phyloP scores from a whole-genome alignment of 2,113 vertebrate genomes.

The Nerophis lumbriciformis region DNA sequence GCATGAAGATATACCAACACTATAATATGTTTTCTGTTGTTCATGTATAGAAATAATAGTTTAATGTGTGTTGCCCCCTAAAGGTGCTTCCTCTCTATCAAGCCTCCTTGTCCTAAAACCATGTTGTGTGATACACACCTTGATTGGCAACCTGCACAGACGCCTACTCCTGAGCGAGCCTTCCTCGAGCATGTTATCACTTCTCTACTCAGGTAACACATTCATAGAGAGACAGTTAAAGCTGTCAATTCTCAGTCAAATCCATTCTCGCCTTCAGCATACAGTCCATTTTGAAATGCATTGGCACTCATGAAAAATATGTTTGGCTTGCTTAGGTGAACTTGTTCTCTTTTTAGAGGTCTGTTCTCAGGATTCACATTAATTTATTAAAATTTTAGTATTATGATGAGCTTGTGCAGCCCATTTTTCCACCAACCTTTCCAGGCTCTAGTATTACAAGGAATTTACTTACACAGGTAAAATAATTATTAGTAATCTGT shows the following conservation, averaged over 20 bases:
- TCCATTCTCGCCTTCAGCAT: not conserved
- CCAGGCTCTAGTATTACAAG: no score
- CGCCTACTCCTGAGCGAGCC: constrained; percentile 58
- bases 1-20: not conserved
- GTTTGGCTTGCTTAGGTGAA: not conserved
- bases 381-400: no score
- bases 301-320: not conserved
- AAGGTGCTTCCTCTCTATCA: constrained; percentile 24
- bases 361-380: not conserved
- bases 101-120: not conserved
- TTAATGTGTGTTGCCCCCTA: not conserved
- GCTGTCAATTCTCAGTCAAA: not conserved
- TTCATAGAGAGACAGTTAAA: no score
- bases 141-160: constrained; percentile 1
- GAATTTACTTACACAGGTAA: no score
- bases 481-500: no score
- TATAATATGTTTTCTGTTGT: not conserved
- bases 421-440: no score
- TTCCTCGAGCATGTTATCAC: constrained; percentile 66
- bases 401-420: no score
- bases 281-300: no score
- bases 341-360: not conserved
- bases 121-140: not conserved
- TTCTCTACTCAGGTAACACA: constrained; percentile 74
- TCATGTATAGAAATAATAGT: not conserved